phyloP scores from a whole-genome alignment of 2,797 vertebrate species.

The Glossophaga mutica region DNA sequence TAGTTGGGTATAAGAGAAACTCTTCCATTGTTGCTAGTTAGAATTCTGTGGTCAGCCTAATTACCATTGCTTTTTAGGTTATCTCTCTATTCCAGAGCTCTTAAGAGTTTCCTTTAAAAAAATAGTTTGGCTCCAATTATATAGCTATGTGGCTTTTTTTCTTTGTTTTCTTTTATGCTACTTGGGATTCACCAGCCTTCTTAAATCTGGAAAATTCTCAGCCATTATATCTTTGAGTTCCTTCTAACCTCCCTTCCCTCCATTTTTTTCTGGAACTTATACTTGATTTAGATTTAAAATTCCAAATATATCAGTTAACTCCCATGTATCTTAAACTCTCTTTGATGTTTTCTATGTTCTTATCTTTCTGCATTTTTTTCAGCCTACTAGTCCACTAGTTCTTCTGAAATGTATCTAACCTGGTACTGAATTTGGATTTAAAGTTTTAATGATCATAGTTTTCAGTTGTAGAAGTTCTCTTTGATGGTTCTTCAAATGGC shows the following conservation, averaged over 20 bases:
- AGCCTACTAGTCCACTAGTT: background rate
- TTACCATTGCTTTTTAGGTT: background rate
- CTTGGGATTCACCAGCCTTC: background rate
- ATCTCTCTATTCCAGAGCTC: background rate
- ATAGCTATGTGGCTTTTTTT: background rate
- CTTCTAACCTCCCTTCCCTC: background rate
- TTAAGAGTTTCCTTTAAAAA: background rate
- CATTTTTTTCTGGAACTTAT: conserved; percentile 9
- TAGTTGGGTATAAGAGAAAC: conserved; percentile 26
- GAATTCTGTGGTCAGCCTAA: background rate
- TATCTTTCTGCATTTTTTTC: background rate
- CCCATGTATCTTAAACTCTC: background rate
- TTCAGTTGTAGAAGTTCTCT: background rate
- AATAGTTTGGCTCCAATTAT: background rate
- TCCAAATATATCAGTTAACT: background rate
- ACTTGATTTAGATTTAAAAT: background rate
- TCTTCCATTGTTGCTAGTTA: background rate
- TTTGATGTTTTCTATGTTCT: background rate
- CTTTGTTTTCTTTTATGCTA: background rate
- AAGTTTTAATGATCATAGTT: background rate
- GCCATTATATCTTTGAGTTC: background rate
- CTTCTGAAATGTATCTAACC: background rate
- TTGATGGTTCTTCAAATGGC: background rate
- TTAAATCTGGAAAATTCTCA: conserved; percentile 15
- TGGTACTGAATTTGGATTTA: background rate